phyloP scores from a whole-genome alignment of 1,140 invertebrate species.

The Drosophila hydei region DNA sequence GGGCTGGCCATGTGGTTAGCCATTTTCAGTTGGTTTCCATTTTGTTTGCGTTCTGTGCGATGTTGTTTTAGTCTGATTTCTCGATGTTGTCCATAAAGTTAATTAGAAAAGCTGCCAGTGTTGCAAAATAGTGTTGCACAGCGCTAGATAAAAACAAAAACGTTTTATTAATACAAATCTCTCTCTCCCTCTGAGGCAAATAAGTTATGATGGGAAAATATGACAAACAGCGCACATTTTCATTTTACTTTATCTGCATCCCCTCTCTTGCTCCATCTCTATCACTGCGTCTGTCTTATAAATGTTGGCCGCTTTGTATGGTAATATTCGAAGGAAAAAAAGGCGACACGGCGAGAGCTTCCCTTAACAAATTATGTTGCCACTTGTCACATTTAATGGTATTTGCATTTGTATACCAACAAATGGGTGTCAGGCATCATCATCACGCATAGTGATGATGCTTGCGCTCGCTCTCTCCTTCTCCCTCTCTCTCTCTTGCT shows the following conservation, averaged over 20 bases:
- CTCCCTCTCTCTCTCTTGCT: not conserved
- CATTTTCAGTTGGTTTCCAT: conserved; percentile 63
- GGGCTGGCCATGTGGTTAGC: conserved; percentile 48
- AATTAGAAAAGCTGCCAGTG: conserved; percentile 51
- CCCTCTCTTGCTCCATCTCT: not conserved
- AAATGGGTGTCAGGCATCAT: conserved; percentile 74
- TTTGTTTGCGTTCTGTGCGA: conserved; percentile 37
- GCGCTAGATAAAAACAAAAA: not conserved
- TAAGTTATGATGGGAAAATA: conserved; percentile 79
- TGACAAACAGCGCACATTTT: conserved; percentile 59
- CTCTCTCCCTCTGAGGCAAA: conserved; percentile 22
- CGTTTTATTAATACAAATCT: not conserved
- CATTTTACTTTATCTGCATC: not conserved
- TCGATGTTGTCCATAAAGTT: conserved; percentile 52
- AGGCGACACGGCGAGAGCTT: conserved; percentile 42
- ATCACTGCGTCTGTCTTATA: conserved; percentile 36
- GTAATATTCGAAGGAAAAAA: conserved; percentile 59
- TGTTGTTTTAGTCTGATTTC: conserved; percentile 49
- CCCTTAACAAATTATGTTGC: conserved; percentile 80
- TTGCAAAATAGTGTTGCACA: conserved; percentile 25
- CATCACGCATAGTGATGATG: conserved; percentile 54
- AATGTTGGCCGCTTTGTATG: conserved; percentile 75
- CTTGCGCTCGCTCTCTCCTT: not conserved
- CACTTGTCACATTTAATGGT: conserved; percentile 82
- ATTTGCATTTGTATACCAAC: conserved; percentile 80